Base-by-base conservation (phyloP, 2,888 invertebrate species). In the Rhodophaea formosa region DNA sequence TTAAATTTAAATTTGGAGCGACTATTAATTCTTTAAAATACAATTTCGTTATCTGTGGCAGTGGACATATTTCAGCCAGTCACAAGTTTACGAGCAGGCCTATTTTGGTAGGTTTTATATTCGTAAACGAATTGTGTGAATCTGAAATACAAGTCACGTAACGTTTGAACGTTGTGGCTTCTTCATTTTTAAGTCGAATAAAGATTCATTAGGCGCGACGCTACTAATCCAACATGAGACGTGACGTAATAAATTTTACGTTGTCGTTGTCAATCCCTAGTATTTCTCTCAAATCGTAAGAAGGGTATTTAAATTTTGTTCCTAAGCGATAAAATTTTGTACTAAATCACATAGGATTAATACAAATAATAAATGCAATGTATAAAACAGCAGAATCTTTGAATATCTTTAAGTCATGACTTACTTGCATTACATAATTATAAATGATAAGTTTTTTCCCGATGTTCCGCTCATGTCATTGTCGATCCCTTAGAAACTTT, bases 221-320 rank as follows among this genome's bases (percentile, higher is more conserved):
- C 29, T 10, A 53, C 42, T 53, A 53, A 53, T 53, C 43, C 30
- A 30, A 53, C 53, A 53, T 43, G 43, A 53, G 53, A 53, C 53
- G 53, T 53, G 53, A 43, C 42, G 53, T 53, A 53, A 53, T 53
- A 53, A 51, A 53, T 53, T 51, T 39, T 16, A 35, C 51, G 35
- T 16, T n/a, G 35, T 39, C n/a, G 51, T 51, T 16, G 16, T 35
- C 35, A 17, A 51, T 17, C 23, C 35, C 15, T 16, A 35, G 35
- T 15, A 10, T 51, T 51, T 51, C 35, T 35, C 17, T 35, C 7
- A 51, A 51, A 35, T 16, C 35, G 35, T 39, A 35, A 8, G 14
- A n/a, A 35, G 51, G 16, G 16, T 51, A 51, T 51, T 35, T 51
- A 51, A 14, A 5, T 23, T n/a, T 46, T 17, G 46, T n/a, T 39